Conservation (phyloP, 2,113 vertebrate species). For the Parotia lawesii region DNA sequence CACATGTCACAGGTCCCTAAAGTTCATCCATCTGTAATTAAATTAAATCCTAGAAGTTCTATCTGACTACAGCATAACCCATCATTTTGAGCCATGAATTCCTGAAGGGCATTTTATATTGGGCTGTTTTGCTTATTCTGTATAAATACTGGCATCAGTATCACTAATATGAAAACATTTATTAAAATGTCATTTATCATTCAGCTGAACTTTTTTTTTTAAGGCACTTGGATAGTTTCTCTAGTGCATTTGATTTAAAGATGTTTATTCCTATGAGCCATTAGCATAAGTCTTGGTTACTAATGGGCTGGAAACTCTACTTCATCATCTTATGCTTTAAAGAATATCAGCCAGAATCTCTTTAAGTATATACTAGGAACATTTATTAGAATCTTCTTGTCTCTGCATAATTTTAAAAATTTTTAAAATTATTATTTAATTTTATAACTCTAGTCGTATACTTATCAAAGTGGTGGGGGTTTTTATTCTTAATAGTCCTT, state of each 20-base stretch:
- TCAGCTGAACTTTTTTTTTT: not conserved
- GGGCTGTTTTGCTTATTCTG: not conserved
- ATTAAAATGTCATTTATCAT: constrained; percentile 21
- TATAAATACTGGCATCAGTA: not conserved
- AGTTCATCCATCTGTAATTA: not conserved
- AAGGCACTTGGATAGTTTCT: not conserved
- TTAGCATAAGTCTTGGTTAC: constrained; percentile 12
- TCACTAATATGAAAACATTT: not conserved
- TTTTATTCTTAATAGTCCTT: not conserved
- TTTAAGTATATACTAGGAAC: not conserved
- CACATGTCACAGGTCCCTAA: not conserved
- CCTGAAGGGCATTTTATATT: not conserved
- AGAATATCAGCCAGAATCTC: not conserved
- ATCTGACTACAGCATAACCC: not conserved
- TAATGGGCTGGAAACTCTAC: constrained; percentile 9
- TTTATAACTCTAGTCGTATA: not conserved
- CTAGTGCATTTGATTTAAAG: constrained; percentile 13
- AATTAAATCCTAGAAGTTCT: not conserved
- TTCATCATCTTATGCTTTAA: not conserved
- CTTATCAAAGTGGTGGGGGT: fast-evolving
- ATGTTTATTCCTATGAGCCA: not conserved
- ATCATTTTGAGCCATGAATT: not conserved
- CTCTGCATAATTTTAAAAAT: not conserved
- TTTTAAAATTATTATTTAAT: not conserved
- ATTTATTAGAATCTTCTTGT: not conserved